These are phyloP conservation scores for Portevinia maculata DNA, from an alignment of 2,888 invertebrate genomes.

Conservation along the genomic window DNA sequence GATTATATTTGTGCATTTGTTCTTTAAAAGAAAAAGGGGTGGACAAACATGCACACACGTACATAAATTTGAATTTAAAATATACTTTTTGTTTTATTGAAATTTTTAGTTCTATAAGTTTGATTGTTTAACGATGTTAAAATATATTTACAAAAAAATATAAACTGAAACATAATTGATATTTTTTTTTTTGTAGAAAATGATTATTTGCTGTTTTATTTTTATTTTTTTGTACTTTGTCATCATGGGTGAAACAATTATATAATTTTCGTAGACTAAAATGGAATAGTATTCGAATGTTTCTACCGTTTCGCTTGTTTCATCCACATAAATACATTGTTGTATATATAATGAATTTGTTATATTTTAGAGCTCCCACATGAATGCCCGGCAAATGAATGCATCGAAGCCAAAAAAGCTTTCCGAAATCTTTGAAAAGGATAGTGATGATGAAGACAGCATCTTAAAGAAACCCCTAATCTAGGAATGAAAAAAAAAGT, in stretches of 20 bases:
- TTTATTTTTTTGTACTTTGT: slow-evolving; percentile 1
- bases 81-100: slow-evolving; percentile 10
- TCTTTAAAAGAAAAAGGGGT: slow-evolving; percentile 25
- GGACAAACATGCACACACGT: slow-evolving; percentile 9
- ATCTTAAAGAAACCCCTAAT: slow-evolving; percentile 64
- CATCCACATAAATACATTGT: slow-evolving; percentile 25
- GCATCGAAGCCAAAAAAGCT: slow-evolving; percentile 79
- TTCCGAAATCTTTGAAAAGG: slow-evolving; percentile 52
- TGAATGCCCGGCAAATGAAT: slow-evolving; percentile 82
- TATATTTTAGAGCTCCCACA: slow-evolving; percentile 81
- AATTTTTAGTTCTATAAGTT: slow-evolving; percentile 41
- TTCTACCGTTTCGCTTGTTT: slow-evolving; percentile 24
- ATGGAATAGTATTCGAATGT: slow-evolving; percentile 6
- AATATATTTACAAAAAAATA: slow-evolving; percentile 21
- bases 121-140: slow-evolving; percentile 37
- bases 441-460: slow-evolving; percentile 41
- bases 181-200: slow-evolving; percentile 11
- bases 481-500: slow-evolving; percentile 13
- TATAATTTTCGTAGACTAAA: not conserved
- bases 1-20: slow-evolving; percentile 72
- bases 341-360: slow-evolving; percentile 34
- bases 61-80: slow-evolving; percentile 15
- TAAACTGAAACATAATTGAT: not conserved
- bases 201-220: slow-evolving; percentile 20
- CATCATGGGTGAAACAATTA: too few relatives aligned